Evolutionary conservation across 1,140 invertebrate species (phyloP), one percentile per base, ranked within the genome.

Genomic region (Eriocheir sinensis): DNA sequence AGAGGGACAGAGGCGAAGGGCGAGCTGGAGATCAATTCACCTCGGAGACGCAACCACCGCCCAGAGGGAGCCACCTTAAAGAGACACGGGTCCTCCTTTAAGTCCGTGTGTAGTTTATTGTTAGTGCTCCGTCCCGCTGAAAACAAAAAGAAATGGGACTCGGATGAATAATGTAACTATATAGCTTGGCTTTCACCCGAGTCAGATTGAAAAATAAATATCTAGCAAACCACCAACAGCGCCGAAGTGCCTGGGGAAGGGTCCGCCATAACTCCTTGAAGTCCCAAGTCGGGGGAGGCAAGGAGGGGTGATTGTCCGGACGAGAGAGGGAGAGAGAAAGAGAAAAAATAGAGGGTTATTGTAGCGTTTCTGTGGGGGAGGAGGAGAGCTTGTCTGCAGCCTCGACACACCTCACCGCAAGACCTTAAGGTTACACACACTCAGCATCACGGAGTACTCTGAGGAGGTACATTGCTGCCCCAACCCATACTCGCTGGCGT

Each of bases 151-250:
- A n/a, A 72, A 72, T n/a, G 60, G n/a, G 60, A 72, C 60, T 72
- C n/a, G n/a, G n/a, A 72, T 72, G 60, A 72, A 72, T 72, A 72
- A 72, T 72, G 60, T 72, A 72, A 72, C 60, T 72, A 72, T 72
- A 72, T 72, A 72, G n/a, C 60, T 72, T 72, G 60, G 27, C 60
- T 72, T 72, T 72, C 60, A 72, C 60, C 60, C n/a, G 60, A 72
- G 60, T 72, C 60, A 72, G 60, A 72, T 72, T 72, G 60, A 72
- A 72, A 72, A n/a, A 72, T 72, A 72, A 72, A 72, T 72, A 72
- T 72, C 60, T 72, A 72, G 21, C 60, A n/a, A 27, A 72, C 60
- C 60, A 72, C 60, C 60, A 72, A 72, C 60, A 72, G 60, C 60
- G 60, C 27, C 60, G 21, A 72, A 21, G 27, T 72, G 60, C 60